Evolutionary conservation across 2,888 invertebrate species (phyloP).

Genomic region (Sisyra terminalis): DNA sequence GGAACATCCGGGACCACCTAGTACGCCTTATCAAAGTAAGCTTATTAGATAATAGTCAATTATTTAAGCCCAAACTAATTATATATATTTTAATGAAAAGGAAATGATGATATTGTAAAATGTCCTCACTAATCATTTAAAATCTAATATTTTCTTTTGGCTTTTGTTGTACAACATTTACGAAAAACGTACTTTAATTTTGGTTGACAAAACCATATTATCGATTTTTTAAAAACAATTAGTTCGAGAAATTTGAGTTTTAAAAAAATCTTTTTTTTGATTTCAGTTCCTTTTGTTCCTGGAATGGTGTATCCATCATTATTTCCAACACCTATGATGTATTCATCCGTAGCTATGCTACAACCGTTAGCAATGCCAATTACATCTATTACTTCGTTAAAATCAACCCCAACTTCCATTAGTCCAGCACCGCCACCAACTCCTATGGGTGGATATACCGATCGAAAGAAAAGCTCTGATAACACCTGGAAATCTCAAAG

Average conservation of each 20-base stretch:
- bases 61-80: background rate
- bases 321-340: constrained; percentile 36
- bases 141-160: too few species aligned
- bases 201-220: too few species aligned
- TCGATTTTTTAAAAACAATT: background rate
- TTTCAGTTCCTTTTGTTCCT: constrained; percentile 41
- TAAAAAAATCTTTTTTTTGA: constrained; percentile 4
- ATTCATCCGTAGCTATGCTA: constrained; percentile 34
- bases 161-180: too few species aligned
- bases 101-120: too few species aligned
- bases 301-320: constrained; percentile 39
- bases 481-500: constrained; percentile 16
- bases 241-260: background rate
- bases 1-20: constrained; percentile 18
- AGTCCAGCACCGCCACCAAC: constrained; percentile 9
- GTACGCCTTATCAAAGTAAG: constrained; percentile 1
- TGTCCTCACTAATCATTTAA: too few species aligned
- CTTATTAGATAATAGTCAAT: background rate
- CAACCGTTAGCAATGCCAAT: constrained; percentile 26
- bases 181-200: too few species aligned
- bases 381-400: constrained; percentile 15
- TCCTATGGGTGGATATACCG: constrained; percentile 10
- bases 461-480: constrained; percentile 16
- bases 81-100: too few species aligned
- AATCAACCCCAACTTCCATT: constrained; percentile 13